These are phyloP conservation scores for Uria aalge DNA, from an alignment of 2,113 vertebrate species.

Conservation along the genomic window DNA sequence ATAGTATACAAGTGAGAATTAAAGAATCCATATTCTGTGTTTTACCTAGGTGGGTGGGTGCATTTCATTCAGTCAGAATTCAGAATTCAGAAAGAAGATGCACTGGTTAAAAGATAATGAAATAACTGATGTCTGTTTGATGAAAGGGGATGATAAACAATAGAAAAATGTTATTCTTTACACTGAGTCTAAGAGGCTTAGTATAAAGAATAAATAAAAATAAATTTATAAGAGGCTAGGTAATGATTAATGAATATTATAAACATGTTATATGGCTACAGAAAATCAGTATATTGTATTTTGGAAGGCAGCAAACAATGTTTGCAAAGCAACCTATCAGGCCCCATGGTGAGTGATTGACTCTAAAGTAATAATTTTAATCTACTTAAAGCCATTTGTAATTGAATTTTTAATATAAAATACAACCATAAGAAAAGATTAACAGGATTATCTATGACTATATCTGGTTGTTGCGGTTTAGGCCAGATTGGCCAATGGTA, in stretches of 20 bases:
- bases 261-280: not conserved
- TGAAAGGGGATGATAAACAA: not conserved
- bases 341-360: not conserved
- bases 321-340: not conserved
- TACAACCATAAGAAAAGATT: not conserved
- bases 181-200: not conserved
- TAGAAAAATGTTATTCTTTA: not conserved
- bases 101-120: not conserved
- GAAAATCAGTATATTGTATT: not conserved
- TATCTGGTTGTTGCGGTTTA: not conserved
- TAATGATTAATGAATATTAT: not conserved
- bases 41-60: not conserved
- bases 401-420: slow-evolving; percentile 10
- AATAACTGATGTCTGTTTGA: not conserved
- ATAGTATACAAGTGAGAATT: not conserved
- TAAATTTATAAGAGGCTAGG: not conserved
- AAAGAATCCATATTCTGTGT: not conserved
- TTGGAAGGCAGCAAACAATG: not conserved
- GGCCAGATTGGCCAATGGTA: not conserved
- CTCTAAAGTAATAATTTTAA: not conserved
- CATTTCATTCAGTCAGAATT: not conserved
- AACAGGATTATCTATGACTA: not conserved
- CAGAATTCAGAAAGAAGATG: not conserved
- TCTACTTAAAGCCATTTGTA: not conserved
- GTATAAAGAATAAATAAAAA: not conserved